These are phyloP conservation scores for Metalampra italica DNA, from an alignment of 2,888 invertebrate species.

Conservation along the genomic window DNA sequence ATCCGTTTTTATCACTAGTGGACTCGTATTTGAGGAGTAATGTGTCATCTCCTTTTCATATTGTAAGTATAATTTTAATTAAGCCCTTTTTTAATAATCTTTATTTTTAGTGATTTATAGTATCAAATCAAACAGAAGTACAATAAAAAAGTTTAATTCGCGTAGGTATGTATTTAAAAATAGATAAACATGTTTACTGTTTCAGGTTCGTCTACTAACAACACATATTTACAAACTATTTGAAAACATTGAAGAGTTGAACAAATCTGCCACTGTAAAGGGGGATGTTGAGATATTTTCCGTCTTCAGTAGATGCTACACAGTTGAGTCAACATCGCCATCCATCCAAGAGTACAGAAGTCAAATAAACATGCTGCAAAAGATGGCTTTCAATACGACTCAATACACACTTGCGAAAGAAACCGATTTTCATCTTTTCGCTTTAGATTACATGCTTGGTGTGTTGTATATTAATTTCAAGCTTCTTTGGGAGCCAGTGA, in stretches of 20 bases:
- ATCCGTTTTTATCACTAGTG: conserved; percentile 62
- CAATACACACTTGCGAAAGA: conserved; percentile 77
- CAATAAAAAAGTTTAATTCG: no score
- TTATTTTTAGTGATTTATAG: no score
- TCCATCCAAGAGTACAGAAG: conserved; percentile 89
- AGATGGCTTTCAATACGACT: conserved; percentile 82
- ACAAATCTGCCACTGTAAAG: conserved; percentile 47
- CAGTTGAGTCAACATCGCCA: conserved; percentile 84
- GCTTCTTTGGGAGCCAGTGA: conserved; percentile 91
- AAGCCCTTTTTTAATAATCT: no score
- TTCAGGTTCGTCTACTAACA: conserved; percentile 83
- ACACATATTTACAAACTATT: conserved; percentile 86
- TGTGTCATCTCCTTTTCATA: conserved; percentile 83
- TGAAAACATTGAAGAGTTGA: conserved; percentile 72
- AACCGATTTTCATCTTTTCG: conserved; percentile 80
- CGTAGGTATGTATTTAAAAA: no score
- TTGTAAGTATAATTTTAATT: conserved; percentile 64
- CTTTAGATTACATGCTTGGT: conserved; percentile 89
- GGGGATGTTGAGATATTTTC: conserved; percentile 64
- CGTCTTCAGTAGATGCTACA: conserved; percentile 83
- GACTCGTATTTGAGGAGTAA: conserved; percentile 78
- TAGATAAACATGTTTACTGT: conserved; percentile 16
- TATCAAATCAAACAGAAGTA: no score
- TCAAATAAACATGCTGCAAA: conserved; percentile 85
- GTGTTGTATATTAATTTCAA: conserved; percentile 92